Percentiles rank a stretch among this genome's conserved stretches.
Evolutionary conservation across 2,888 invertebrate species (phyloP).

Genomic region (Mongoloraphidia duomilia): DNA sequence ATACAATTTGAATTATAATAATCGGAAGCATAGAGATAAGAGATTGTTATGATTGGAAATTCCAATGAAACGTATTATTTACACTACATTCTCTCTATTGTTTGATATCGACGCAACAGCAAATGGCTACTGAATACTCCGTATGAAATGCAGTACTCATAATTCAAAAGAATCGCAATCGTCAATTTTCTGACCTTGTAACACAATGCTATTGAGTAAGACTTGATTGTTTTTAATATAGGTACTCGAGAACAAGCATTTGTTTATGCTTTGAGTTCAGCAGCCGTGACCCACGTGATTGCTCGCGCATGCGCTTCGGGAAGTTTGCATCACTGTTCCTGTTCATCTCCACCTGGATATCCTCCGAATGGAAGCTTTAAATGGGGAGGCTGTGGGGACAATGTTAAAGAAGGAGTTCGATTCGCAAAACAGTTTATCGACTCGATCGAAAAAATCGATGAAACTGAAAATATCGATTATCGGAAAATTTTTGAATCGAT

Average conservation of each 20-base stretch:
- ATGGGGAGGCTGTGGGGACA: conserved; percentile 81
- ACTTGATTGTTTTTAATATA: conserved; percentile 23
- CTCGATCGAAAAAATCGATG: conserved; percentile 39
- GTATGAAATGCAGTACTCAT: too few relatives aligned
- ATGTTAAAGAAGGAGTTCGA: conserved; percentile 56
- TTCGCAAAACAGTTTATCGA: conserved; percentile 61
- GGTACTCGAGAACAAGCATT: conserved; percentile 78
- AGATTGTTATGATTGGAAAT: too few relatives aligned
- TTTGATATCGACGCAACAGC: too few relatives aligned
- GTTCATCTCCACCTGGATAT: conserved; percentile 57
- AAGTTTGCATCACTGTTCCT: conserved; percentile 59
- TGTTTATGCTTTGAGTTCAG: conserved; percentile 70
- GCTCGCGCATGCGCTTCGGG: conserved; percentile 68
- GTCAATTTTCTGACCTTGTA: too few relatives aligned
- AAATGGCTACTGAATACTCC: too few relatives aligned
- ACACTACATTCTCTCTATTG: too few relatives aligned
- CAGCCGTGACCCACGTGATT: conserved; percentile 61
- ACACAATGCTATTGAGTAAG: too few relatives aligned
- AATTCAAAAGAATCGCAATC: too few relatives aligned
- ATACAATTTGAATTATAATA: too few relatives aligned
- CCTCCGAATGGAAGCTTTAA: conserved; percentile 54
- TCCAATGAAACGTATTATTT: too few relatives aligned
- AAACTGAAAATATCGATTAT: conserved; percentile 28
- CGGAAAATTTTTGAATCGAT: conserved; percentile 15
- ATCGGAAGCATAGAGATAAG: too few relatives aligned